Evolutionary conservation across 2,797 vertebrate species (phyloP).

Genomic region (Dromococcyx pavoninus): DNA sequence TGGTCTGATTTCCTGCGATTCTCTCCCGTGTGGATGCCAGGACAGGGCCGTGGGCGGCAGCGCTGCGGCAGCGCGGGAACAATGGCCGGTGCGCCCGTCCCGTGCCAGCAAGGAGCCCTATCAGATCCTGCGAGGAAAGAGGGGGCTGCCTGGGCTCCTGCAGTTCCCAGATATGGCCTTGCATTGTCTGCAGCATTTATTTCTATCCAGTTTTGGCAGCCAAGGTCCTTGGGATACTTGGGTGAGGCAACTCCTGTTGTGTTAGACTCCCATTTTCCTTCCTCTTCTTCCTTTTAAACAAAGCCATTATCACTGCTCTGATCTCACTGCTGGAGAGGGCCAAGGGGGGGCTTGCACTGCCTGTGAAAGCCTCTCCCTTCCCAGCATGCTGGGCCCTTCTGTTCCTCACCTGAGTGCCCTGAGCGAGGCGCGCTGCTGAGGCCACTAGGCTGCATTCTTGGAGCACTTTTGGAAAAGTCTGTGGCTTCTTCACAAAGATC

Average conservation of each 20-base stretch:
- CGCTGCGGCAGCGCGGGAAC: neutral
- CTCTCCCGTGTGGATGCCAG: neutral
- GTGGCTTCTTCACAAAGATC: neutral
- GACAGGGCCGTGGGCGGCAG: neutral
- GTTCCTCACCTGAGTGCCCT: neutral
- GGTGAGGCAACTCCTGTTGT: conserved; percentile 52
- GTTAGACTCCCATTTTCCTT: conserved; percentile 56
- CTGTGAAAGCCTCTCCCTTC: neutral
- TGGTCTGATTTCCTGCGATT: conserved; percentile 24
- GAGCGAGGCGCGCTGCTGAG: neutral
- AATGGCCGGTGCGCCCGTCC: conserved; percentile 8
- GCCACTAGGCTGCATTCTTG: neutral
- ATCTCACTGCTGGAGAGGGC: neutral
- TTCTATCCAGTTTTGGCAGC: conserved; percentile 52
- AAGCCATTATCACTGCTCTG: conserved; percentile 42
- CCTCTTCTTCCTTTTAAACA: conserved; percentile 64
- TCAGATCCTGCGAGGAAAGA: conserved; percentile 21
- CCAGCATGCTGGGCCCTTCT: neutral
- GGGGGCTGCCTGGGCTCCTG: neutral
- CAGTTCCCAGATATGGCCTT: neutral
- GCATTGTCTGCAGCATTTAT: conserved; percentile 61
- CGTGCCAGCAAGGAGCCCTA: neutral
- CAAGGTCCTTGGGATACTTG: neutral
- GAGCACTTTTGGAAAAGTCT: neutral
- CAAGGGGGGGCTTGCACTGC: neutral